phyloP scores from a whole-genome alignment of 2,113 vertebrate genomes.

The Hirundichthys speculiger region DNA sequence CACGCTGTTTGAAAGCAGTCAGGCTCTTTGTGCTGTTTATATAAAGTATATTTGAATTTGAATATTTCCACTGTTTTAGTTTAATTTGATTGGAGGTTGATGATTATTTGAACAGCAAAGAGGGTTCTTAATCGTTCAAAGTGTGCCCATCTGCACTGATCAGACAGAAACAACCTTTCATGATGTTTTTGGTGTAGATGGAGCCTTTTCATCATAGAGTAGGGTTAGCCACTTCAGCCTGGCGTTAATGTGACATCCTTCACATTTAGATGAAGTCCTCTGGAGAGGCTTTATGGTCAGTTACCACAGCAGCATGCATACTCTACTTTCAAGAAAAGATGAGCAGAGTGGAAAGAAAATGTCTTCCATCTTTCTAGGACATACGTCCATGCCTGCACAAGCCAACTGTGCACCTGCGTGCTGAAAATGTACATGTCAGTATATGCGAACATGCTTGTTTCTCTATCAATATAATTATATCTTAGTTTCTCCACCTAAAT shows the following conservation, averaged over 20 bases:
- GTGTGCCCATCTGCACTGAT: neutral
- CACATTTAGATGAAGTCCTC: slow-evolving; percentile 46
- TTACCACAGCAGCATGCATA: slow-evolving; percentile 24
- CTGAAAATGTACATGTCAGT: slow-evolving; percentile 11
- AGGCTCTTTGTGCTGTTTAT: neutral
- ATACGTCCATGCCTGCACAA: slow-evolving; percentile 39
- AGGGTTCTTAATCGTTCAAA: neutral
- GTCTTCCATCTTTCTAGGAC: slow-evolving; percentile 17
- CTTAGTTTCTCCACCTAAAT: neutral
- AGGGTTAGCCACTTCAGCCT: slow-evolving; percentile 24
- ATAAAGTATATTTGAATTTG: too few relatives aligned
- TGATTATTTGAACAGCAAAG: slow-evolving; percentile 9
- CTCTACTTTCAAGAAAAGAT: slow-evolving; percentile 13
- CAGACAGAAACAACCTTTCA: slow-evolving; percentile 5
- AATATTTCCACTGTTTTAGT: slow-evolving; percentile 1
- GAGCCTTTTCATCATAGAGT: slow-evolving; percentile 40
- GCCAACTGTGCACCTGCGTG: neutral
- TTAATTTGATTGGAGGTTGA: slow-evolving; percentile 14
- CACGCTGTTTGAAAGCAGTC: slow-evolving; percentile 18
- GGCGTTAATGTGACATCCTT: slow-evolving; percentile 32
- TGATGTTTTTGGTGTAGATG: slow-evolving; percentile 35
- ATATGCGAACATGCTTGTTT: neutral
- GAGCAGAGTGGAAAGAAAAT: neutral
- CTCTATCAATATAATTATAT: neutral
- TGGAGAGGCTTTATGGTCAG: slow-evolving; percentile 30